Percentiles rank a stretch among this genome's conserved stretches.
Conservation (phyloP, 2,888 invertebrate species). For the Fabriciana adippe region DNA sequence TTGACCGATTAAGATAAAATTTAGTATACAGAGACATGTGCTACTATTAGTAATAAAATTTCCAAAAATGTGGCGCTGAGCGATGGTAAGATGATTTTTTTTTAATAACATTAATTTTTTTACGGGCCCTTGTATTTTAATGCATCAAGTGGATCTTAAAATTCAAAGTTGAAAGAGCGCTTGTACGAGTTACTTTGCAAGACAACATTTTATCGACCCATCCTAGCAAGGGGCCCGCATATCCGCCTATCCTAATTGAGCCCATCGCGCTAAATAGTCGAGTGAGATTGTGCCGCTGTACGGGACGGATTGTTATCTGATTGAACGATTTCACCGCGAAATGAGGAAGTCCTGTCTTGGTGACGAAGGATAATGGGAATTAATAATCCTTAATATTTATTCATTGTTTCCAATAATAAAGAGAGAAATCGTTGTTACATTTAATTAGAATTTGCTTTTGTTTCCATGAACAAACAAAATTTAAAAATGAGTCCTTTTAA, state of each 20-base stretch:
- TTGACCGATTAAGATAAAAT: too few species aligned
- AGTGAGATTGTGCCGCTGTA: constrained; percentile 55
- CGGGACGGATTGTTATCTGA: constrained; percentile 72
- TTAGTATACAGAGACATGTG: too few species aligned
- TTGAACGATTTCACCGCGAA: constrained; percentile 68
- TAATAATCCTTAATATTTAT: constrained; percentile 41
- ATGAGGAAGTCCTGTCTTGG: constrained; percentile 75
- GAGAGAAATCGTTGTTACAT: too few species aligned
- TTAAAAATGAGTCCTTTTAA: too few species aligned
- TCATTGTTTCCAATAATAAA: constrained; percentile 13
- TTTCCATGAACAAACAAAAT: too few species aligned
- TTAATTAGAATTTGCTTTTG: too few species aligned
- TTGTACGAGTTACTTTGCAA: not conserved
- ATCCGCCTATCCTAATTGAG: constrained; percentile 79
- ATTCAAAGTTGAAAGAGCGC: not conserved
- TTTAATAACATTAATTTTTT: not conserved
- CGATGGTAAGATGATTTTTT: not conserved
- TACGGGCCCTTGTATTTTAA: not conserved
- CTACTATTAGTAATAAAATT: too few species aligned
- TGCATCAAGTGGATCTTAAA: not conserved
- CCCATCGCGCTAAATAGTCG: constrained; percentile 80
- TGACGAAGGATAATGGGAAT: constrained; percentile 62
- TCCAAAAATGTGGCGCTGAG: too few species aligned
- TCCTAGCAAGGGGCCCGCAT: constrained; percentile 76
- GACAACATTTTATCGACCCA: constrained; percentile 26